A percentile compares a stretch with the other conserved stretches of the same genome.
Evolutionary conservation across 2,113 vertebrate genomes (phyloP).

Genomic region (Ariopsis seemanni): DNA sequence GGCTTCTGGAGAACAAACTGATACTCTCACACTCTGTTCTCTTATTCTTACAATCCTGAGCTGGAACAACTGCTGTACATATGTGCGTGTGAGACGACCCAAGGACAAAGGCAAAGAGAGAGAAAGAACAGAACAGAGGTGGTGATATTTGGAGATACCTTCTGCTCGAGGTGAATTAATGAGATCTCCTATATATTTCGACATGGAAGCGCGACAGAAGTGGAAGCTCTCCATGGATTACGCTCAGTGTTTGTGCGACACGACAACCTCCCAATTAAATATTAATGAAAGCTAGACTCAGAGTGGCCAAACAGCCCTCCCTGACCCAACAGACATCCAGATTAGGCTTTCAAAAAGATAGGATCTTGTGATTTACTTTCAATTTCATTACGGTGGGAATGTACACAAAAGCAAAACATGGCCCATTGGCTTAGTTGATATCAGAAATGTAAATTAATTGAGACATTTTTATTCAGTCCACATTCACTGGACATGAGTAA

Average conservation of each 20-base stretch:
- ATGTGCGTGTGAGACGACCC: neutral
- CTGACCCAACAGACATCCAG: neutral
- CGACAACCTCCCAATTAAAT: conserved; percentile 46
- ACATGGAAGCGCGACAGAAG: conserved; percentile 14
- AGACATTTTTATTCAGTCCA: no score
- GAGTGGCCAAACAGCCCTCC: conserved; percentile 26
- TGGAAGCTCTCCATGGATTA: conserved; percentile 35
- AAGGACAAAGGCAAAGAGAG: conserved; percentile 19
- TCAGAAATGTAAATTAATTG: neutral
- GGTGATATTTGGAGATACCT: neutral
- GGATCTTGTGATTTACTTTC: neutral
- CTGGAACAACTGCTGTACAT: neutral
- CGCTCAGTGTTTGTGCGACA: conserved; percentile 30
- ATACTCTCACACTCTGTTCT: conserved; percentile 5
- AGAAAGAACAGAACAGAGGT: conserved; percentile 24
- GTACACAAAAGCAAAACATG: neutral
- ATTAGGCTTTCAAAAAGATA: neutral
- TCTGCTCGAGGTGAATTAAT: conserved; percentile 30
- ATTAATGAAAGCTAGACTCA: conserved; percentile 42
- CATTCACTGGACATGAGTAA: no score
- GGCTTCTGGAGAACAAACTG: conserved; percentile 4
- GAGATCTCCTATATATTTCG: conserved; percentile 36
- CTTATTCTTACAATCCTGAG: neutral
- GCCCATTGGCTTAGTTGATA: neutral
- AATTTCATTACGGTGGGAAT: neutral